phyloP scores from a whole-genome alignment of 2,888 invertebrate species.

The Vesta saturnalis region DNA sequence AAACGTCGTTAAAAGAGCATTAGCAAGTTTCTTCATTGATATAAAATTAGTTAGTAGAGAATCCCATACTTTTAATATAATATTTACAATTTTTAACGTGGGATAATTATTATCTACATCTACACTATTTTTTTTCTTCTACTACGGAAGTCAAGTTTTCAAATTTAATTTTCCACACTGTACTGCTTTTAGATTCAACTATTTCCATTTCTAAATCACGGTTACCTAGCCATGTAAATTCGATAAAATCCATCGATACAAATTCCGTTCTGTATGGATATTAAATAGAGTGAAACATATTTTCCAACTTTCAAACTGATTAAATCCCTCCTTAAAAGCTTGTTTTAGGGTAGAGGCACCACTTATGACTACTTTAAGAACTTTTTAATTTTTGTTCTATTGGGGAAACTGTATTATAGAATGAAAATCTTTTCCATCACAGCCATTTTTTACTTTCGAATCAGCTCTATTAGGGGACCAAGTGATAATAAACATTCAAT shows the following conservation, averaged over 20 bases:
- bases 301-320: conserved; percentile 24
- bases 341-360: too few relatives aligned
- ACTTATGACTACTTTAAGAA: too few relatives aligned
- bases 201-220: conserved; percentile 22
- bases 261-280: too few relatives aligned
- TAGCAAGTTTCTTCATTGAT: too few relatives aligned
- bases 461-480: too few relatives aligned
- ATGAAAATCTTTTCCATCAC: too few relatives aligned
- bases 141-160: too few relatives aligned
- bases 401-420: too few relatives aligned
- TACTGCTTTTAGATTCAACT: conserved; percentile 13
- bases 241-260: conserved; percentile 31
- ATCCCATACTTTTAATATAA: not conserved
- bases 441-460: too few relatives aligned
- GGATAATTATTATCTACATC: not conserved
- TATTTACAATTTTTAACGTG: not conserved
- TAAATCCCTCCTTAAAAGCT: conserved; percentile 26
- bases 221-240: conserved; percentile 32
- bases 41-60: not conserved
- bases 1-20: not conserved
- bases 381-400: too few relatives aligned
- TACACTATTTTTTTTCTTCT: too few relatives aligned
- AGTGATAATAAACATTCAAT: too few relatives aligned
- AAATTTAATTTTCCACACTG: conserved; percentile 46
- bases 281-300: conserved; percentile 22